A percentile compares a stretch with the other conserved stretches of the same genome.
Evolutionary conservation across 2,113 vertebrate species (phyloP).

Genomic region (Lipotes vexillifer): DNA sequence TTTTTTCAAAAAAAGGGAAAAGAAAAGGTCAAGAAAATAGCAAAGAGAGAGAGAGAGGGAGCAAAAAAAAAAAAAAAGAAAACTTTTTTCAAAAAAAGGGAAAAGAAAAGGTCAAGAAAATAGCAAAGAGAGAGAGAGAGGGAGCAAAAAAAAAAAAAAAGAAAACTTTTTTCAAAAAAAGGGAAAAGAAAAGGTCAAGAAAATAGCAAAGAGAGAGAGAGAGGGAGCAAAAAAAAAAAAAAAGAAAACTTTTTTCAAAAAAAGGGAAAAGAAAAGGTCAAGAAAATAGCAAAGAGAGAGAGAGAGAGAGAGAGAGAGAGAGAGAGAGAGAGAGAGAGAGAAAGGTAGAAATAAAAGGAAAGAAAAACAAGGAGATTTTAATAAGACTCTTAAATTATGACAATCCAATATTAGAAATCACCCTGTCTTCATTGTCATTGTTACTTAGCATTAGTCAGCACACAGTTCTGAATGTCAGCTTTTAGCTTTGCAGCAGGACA

Average conservation of each 20-base stretch:
- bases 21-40: not conserved
- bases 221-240: not conserved
- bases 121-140: not conserved
- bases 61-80: too few relatives aligned
- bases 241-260: not conserved
- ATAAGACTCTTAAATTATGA: not conserved
- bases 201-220: not conserved
- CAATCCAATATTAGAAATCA: not conserved
- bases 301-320: not conserved
- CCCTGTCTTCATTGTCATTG: not conserved
- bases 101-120: not conserved
- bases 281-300: not conserved
- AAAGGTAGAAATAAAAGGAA: not conserved
- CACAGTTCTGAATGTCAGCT: conserved; percentile 22
- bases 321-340: not conserved
- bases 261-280: not conserved
- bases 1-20: not conserved
- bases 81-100: not conserved
- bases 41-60: not conserved
- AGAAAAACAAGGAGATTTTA: not conserved
- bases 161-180: not conserved
- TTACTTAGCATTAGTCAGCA: conserved; percentile 17
- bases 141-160: not conserved
- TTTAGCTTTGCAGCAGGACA: conserved; percentile 7
- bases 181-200: not conserved